Evolutionary conservation across 2,113 vertebrate genomes (phyloP).

Genomic region (Theropithecus gelada): DNA sequence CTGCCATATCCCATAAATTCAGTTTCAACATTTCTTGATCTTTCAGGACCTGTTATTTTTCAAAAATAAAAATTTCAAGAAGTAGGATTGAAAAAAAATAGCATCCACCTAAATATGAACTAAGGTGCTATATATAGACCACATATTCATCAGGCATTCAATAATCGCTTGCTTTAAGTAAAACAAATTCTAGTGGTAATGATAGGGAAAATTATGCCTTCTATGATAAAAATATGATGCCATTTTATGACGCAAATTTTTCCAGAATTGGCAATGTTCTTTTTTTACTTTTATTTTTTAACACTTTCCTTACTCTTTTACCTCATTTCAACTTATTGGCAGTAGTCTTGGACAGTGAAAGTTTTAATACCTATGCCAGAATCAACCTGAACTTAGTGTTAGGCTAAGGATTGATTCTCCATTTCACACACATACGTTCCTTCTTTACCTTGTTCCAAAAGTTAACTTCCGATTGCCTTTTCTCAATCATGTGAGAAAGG

Average conservation of each 20-base stretch:
- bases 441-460: background rate
- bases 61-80: slow-evolving; percentile 47
- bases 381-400: background rate
- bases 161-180: slow-evolving; percentile 57
- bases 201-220: slow-evolving; percentile 51
- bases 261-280: slow-evolving; percentile 51
- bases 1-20: background rate
- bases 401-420: background rate
- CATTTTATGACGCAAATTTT: slow-evolving; percentile 63
- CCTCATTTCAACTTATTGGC: slow-evolving; percentile 50
- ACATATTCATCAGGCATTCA: slow-evolving; percentile 13
- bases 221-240: slow-evolving; percentile 60
- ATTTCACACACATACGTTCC: background rate
- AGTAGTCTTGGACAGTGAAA: background rate
- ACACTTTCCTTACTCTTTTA: slow-evolving; percentile 51
- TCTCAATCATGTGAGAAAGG: background rate
- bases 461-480: background rate
- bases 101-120: slow-evolving; percentile 36
- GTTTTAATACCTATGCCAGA: background rate
- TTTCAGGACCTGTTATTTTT: background rate
- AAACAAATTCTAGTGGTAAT: slow-evolving; percentile 49
- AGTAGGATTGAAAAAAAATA: background rate
- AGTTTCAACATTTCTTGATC: slow-evolving; percentile 2
- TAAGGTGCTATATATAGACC: slow-evolving; percentile 30
- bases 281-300: slow-evolving; percentile 59